Evolutionary conservation across 2,888 invertebrate species (phyloP).

Genomic region (Fabriciana adippe): DNA sequence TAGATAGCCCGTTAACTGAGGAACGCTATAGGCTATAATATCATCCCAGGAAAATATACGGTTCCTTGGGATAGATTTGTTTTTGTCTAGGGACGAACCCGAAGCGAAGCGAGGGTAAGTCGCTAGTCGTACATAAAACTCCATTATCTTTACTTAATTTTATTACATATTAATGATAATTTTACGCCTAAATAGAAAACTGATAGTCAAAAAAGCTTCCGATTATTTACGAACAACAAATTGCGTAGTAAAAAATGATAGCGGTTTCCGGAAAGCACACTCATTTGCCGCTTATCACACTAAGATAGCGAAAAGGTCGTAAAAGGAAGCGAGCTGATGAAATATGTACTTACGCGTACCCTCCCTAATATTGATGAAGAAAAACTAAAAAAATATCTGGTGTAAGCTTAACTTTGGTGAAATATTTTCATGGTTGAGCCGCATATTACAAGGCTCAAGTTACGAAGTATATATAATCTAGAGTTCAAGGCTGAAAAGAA

Average conservation of each 20-base stretch:
- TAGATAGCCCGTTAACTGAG: too few relatives aligned
- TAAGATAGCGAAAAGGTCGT: constrained; percentile 60
- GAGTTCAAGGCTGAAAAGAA: background rate
- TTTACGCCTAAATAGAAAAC: background rate
- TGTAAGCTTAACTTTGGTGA: background rate
- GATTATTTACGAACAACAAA: constrained; percentile 64
- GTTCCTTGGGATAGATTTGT: too few relatives aligned
- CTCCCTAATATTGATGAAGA: constrained; percentile 22
- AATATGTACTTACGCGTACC: constrained; percentile 49
- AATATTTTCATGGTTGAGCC: background rate
- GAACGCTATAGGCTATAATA: too few relatives aligned
- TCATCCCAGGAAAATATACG: too few relatives aligned
- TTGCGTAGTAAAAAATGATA: constrained; percentile 71
- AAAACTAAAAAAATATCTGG: constrained; percentile 18
- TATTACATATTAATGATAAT: background rate
- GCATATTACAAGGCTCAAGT: background rate
- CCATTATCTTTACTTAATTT: too few relatives aligned
- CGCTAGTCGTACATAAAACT: too few relatives aligned
- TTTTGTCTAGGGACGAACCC: too few relatives aligned
- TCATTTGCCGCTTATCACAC: constrained; percentile 66
- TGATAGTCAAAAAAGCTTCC: constrained; percentile 40
- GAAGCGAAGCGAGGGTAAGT: too few relatives aligned
- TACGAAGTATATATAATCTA: too few relatives aligned
- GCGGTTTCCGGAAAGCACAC: constrained; percentile 55
- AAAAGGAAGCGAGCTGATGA: constrained; percentile 58